phyloP scores from a whole-genome alignment of 2,797 vertebrate species.

The Telmatherina bonti region DNA sequence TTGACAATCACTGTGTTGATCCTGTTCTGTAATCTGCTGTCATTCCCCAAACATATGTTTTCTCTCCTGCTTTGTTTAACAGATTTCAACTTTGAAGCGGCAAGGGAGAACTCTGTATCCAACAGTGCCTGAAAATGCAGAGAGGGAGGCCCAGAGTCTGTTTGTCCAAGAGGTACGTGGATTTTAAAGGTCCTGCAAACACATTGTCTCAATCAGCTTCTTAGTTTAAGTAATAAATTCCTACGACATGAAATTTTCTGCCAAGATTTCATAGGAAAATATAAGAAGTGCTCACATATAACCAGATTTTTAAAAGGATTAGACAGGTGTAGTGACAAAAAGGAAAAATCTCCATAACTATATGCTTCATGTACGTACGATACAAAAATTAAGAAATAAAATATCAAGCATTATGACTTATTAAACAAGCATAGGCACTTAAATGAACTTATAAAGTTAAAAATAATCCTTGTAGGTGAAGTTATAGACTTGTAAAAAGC shows the following conservation, averaged over 20 bases:
- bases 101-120: slow-evolving; percentile 89
- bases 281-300: neutral
- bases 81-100: slow-evolving; percentile 90
- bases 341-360: neutral
- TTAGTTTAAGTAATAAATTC: neutral
- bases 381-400: neutral
- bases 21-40: slow-evolving; percentile 13
- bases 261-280: neutral
- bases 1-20: slow-evolving; percentile 24
- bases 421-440: neutral
- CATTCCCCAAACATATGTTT: neutral
- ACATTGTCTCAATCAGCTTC: neutral
- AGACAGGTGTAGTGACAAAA: neutral
- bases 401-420: neutral
- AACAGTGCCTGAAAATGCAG: slow-evolving; percentile 92
- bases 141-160: slow-evolving; percentile 92
- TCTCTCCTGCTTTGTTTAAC: slow-evolving; percentile 48
- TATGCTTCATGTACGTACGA: neutral
- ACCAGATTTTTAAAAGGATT: neutral
- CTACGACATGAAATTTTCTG: neutral
- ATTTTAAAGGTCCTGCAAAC: slow-evolving; percentile 16
- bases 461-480: neutral
- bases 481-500: neutral
- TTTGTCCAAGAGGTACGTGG: slow-evolving; percentile 94
- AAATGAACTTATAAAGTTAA: neutral